Evolutionary conservation across 2,113 vertebrate genomes (phyloP).

Genomic region (Actenoides hombroni): DNA sequence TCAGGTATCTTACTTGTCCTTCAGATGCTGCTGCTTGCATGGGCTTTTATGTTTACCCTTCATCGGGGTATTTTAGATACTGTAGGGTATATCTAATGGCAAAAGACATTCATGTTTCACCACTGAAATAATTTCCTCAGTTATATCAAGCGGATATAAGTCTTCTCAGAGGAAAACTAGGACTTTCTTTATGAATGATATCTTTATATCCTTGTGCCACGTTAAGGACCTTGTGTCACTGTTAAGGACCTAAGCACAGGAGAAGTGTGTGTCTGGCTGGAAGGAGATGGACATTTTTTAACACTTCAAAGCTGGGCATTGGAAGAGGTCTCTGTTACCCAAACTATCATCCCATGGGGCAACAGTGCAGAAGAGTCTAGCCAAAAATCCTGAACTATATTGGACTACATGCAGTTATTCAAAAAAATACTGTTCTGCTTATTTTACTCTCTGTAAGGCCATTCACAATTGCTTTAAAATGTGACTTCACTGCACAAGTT

Average conservation of each 20-base stretch:
- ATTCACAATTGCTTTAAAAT: neutral
- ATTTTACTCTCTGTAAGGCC: neutral
- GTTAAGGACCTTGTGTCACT: no score
- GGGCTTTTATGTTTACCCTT: neutral
- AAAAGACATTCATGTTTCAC: neutral
- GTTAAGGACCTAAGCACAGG: neutral
- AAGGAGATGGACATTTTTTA: neutral
- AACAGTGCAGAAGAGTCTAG: neutral
- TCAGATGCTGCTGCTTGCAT: neutral
- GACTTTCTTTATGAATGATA: neutral
- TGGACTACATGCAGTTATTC: neutral
- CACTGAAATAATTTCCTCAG: neutral
- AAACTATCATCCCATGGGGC: neutral
- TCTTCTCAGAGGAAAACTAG: neutral
- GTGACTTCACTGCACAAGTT: neutral
- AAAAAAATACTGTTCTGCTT: neutral
- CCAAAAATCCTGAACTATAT: neutral
- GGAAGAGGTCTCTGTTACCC: neutral
- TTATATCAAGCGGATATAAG: neutral
- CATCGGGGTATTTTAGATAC: neutral
- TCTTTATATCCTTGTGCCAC: neutral
- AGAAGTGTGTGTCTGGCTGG: neutral
- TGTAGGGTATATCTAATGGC: neutral
- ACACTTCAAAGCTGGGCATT: neutral
- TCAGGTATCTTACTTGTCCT: neutral